Evolutionary conservation across 1,140 invertebrate species (phyloP).

Genomic region (Lethocerus indicus): DNA sequence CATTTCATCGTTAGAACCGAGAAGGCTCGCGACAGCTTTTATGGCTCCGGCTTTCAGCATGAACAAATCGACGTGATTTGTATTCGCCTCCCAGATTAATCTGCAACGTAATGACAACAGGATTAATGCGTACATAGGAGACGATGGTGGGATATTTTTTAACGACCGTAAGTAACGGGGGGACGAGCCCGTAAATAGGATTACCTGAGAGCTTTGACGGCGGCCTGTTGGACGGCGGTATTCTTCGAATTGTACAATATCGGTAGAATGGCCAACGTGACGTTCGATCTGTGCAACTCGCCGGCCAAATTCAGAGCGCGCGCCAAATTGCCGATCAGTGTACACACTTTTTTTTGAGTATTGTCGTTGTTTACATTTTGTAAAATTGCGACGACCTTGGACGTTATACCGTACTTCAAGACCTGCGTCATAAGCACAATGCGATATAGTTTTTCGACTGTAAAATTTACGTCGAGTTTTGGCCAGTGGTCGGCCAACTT

Average conservation of each 20-base stretch:
- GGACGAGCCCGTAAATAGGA: neutral
- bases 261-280: constrained; percentile 10
- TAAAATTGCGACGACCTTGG: too few species aligned
- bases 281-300: constrained; percentile 13
- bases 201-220: constrained; percentile 18
- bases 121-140: constrained; percentile 8
- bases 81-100: constrained; percentile 13
- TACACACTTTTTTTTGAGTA: constrained; percentile 16
- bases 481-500: too few species aligned
- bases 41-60: constrained; percentile 11
- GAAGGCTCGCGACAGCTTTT: constrained; percentile 8
- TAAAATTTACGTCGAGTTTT: too few species aligned
- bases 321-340: constrained; percentile 19
- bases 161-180: constrained; percentile 2
- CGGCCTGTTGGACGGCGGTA: constrained; percentile 14
- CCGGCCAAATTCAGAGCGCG: constrained; percentile 12
- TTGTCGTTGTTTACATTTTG: too few species aligned
- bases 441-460: too few species aligned
- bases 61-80: constrained; percentile 5
- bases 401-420: too few species aligned
- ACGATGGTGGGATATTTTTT: constrained; percentile 3
- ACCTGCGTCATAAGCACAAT: too few species aligned
- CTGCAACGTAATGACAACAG: constrained; percentile 8
- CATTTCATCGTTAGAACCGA: constrained; percentile 7
- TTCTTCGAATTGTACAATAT: constrained; percentile 11